Base-by-base conservation (phyloP, 2,113 vertebrate species). In the Alouatta palliata region DNA sequence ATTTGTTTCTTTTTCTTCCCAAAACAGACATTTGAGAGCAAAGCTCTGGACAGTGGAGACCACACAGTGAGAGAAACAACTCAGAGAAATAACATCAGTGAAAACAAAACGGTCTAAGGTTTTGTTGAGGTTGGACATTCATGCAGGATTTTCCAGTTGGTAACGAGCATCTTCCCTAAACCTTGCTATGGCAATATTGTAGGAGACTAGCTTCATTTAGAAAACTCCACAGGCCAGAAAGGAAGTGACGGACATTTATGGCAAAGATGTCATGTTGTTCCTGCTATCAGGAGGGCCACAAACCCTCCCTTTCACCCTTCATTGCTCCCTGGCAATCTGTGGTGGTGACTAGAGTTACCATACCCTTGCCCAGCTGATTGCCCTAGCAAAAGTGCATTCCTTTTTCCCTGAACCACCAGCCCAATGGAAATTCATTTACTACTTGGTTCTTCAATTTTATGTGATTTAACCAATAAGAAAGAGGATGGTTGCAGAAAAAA, bases 1-100 rank as follows among this genome's bases (percentile, higher is more conserved):
- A 37, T 88, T 37, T 90, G 25, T 88, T 91, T 75, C 23, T 75
- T 87, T 73, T 95, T 88, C 40, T 91, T 91, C 40, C 25, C 16
- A 52, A 54, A 19, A 71, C 6, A 75, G 35, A 79, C 10, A 58
- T 68, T 19, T 73, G 52, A 89, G 20, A 77, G 43, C 45, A 91
- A 68, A 91, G 43, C 66, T 91, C 37, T 93, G 77, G 76, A 27
- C 6, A n/a, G 56, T 45, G 16, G 86, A 12, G 32, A 30, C 49
- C 10, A 16, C 1, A 20, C 3, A 80, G 37, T 3, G 20, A 30
- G 61, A 54, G 27, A 43, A 37, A n/a, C 27, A 83, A 27, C 8
- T 20, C 32, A 71, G 17, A 49, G 45, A 76, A 16, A 21, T 40
- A 61, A 71, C 0, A 32, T 3, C 9, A 70, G 64, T 54, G 20